phyloP scores from a whole-genome alignment of 2,113 vertebrate species.

The pig (Sus scrofa) region T2T-Sscrofa CM000819.6:100706001-100706500 shows the following conservation, averaged over 20 bases:
- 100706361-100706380: neutral
- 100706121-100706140: neutral
- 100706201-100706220: neutral
- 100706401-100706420: neutral
- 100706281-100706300: neutral
- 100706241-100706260: constrained; percentile 1
- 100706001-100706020: neutral
- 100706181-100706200: neutral
- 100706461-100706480: neutral
- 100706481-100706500: too few relatives aligned
- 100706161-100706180: neutral
- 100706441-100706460: constrained; percentile 6
- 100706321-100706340: constrained; percentile 12
- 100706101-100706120: neutral
- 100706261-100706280: neutral
- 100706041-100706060: constrained; percentile 33
- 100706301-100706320: constrained; percentile 17
- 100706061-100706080: neutral
- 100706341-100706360: neutral
- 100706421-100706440: constrained; percentile 23
- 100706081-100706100: neutral
- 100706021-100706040: constrained; percentile 21
- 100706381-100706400: neutral
- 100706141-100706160: neutral
- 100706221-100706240: constrained; percentile 16